Evolutionary conservation across 2,888 invertebrate genomes (phyloP).

Genomic region (Leuctra nigra): DNA sequence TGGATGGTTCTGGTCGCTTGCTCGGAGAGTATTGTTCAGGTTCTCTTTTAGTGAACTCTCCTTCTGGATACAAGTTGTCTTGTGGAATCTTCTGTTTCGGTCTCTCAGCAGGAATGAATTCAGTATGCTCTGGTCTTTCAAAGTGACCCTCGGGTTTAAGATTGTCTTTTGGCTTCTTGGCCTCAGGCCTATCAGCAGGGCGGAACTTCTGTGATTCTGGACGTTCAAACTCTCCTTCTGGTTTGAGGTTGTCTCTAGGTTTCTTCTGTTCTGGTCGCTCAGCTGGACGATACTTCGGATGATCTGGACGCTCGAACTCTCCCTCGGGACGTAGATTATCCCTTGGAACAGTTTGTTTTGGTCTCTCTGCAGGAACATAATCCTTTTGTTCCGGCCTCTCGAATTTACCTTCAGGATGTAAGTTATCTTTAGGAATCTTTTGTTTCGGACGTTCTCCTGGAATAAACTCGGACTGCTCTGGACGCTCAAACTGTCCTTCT

Average conservation of each 20-base stretch:
- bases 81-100: too few relatives aligned
- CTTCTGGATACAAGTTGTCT: conserved; percentile 43
- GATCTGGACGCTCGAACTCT: conserved; percentile 24
- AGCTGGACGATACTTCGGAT: conserved; percentile 43
- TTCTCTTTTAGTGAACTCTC: conserved; percentile 38
- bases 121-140: conserved; percentile 38
- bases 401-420: conserved; percentile 52
- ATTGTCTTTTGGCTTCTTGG: conserved; percentile 34
- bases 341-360: conserved; percentile 35
- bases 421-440: conserved; percentile 39
- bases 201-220: conserved; percentile 34
- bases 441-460: conserved; percentile 25
- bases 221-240: conserved; percentile 45
- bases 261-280: conserved; percentile 50
- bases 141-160: conserved; percentile 46
- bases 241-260: conserved; percentile 47
- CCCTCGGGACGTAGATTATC: conserved; percentile 41
- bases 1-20: conserved; percentile 39
- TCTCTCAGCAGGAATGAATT: conserved; percentile 10
- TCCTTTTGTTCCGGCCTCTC: conserved; percentile 37
- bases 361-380: conserved; percentile 35
- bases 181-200: conserved; percentile 40
- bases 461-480: conserved; percentile 14
- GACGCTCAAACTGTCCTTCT: conserved; percentile 44
- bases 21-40: conserved; percentile 44